phyloP scores from a whole-genome alignment of 2,113 vertebrate species.

The Sakesphorus luctuosus region DNA sequence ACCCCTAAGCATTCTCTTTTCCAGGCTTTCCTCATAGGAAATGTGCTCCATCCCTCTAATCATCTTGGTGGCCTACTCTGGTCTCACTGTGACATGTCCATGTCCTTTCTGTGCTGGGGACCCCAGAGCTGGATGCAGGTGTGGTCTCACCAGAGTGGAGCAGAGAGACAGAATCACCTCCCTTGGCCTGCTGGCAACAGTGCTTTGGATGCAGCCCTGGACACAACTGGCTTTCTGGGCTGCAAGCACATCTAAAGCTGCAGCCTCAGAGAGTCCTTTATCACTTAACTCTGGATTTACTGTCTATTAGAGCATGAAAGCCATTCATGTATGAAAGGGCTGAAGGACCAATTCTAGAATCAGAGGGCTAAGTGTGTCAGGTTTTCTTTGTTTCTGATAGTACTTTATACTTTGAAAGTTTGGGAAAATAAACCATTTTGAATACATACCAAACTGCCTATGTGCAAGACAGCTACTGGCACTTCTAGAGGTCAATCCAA shows the following conservation, averaged over 20 bases:
- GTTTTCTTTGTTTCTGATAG: neutral
- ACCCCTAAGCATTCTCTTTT: neutral
- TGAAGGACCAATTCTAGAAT: neutral
- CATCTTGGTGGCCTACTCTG: neutral
- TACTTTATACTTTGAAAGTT: neutral
- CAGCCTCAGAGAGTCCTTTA: neutral
- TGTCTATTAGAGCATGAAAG: neutral
- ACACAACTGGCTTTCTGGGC: fast-evolving
- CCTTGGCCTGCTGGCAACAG: neutral
- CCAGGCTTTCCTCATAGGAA: neutral
- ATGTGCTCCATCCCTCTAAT: neutral
- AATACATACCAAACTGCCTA: neutral
- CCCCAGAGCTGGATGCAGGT: neutral
- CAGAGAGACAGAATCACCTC: neutral
- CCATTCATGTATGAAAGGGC: neutral
- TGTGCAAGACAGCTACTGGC: neutral
- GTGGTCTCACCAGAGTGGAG: neutral
- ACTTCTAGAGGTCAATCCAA: neutral
- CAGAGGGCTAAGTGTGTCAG: neutral
- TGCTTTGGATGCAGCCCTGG: neutral
- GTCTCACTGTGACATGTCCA: neutral
- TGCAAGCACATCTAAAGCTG: neutral
- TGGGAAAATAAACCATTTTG: neutral
- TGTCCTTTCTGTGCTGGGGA: neutral
- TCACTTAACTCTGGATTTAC: neutral